phyloP scores from a whole-genome alignment of 2,113 vertebrate genomes.

The Grallaria varia region DNA sequence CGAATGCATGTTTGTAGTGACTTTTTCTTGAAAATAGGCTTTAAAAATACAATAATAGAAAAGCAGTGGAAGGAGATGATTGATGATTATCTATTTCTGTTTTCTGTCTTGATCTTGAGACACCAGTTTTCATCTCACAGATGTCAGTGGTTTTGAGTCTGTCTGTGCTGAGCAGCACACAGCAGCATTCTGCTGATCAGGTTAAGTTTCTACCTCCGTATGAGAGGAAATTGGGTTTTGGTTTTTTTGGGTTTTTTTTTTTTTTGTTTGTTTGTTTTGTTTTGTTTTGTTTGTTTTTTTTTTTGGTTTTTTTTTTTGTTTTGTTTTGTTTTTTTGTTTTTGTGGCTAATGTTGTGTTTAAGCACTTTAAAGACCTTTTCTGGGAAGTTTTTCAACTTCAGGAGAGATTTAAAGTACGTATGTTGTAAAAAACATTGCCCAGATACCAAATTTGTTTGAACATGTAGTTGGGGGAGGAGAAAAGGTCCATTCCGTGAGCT shows the following conservation, averaged over 20 bases:
- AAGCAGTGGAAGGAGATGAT: background rate
- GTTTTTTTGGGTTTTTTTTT: no score
- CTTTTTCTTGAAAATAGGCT: background rate
- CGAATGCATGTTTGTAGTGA: background rate
- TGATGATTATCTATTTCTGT: background rate
- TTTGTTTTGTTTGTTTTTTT: no score
- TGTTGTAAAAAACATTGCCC: background rate
- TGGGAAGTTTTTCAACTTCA: background rate
- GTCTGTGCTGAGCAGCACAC: background rate
- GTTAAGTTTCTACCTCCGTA: background rate
- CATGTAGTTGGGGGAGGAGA: background rate
- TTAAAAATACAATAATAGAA: background rate
- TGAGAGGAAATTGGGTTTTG: background rate
- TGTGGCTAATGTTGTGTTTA: background rate
- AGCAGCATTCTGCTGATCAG: background rate
- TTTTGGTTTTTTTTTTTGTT: no score
- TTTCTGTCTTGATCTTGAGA: background rate
- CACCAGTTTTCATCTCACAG: background rate
- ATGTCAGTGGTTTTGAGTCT: background rate
- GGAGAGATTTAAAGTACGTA: background rate
- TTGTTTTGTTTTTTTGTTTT: no score
- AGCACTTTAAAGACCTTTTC: background rate
- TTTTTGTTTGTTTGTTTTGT: no score
- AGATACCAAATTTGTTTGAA: background rate
- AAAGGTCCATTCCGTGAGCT: background rate